Base-by-base conservation (phyloP, 2,113 vertebrate species). In the Sigmodon hispidus region DNA sequence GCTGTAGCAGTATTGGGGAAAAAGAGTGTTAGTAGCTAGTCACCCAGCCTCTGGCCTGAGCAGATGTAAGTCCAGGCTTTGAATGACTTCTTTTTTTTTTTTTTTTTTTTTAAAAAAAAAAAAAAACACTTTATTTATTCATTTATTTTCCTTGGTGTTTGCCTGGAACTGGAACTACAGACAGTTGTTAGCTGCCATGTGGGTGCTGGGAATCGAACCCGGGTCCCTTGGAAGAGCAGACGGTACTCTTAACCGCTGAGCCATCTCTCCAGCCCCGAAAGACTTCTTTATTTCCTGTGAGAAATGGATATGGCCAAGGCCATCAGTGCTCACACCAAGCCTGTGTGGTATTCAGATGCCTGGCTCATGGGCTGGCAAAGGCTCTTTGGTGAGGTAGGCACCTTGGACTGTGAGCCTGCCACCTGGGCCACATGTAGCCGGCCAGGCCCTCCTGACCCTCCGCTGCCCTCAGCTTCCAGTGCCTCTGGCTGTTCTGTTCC, bases 401-500 rank as follows among this genome's bases (percentile, higher is more conserved):
- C 43, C 65, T 72, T 13, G 24, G 43, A 52, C 80, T 0, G 1
- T 5, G 89, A 17, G 36, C 65, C 57, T 19, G 48, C 7, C 3
- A 31, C 7, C 0, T 16, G n/a, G 1, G 31, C 75, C 5, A 2
- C 5, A 7, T 0, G 63, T 0, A 0, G 31, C n/a, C 5, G 48
- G 69, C 17, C 3, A n/a, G 76, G 55, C 79, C 57, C 26, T 61
- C 75, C 80, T 96, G 96, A 95, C 55, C 57, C 85, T 91, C 70
- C 61, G 10, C 63, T 31, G 1, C 89, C 97, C 80, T 4, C 98
- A 99, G 99, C 98, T 99, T 55, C 99, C 99, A 0, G 99, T 99
- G 29, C 99, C 99, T 77, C 96, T 99, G n/a, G 99, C 98, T 0
- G 99, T 99, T 94, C 98, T 99, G 6, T 90, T 98, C 17, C 96